These are phyloP conservation scores for Podilymbus podiceps DNA, from an alignment of 2,113 vertebrate species.

Conservation along the genomic window DNA sequence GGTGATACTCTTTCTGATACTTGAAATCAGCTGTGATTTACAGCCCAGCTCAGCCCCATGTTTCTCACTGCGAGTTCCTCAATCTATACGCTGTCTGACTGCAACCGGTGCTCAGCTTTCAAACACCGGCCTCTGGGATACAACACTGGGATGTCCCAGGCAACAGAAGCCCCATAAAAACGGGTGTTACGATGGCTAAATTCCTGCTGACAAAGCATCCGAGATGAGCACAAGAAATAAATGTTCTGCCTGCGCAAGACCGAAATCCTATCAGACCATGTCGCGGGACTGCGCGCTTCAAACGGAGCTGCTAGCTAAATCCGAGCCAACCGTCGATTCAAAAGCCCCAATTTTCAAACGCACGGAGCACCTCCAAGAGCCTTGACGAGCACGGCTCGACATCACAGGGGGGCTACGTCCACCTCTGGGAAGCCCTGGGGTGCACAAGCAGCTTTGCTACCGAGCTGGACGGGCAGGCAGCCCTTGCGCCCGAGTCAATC, in stretches of 20 bases:
- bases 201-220: not conserved
- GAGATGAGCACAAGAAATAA: not conserved
- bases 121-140: not conserved
- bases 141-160: not conserved
- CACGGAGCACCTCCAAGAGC: not conserved
- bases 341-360: not conserved
- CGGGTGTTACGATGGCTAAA: not conserved
- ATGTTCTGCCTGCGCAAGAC: not conserved
- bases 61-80: not conserved
- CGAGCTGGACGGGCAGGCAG: not conserved
- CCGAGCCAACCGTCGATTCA: fast-evolving
- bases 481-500: not conserved
- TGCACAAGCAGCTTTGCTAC: not conserved
- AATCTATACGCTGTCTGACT: not conserved
- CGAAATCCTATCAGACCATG: not conserved
- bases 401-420: not conserved
- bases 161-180: not conserved
- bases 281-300: not conserved
- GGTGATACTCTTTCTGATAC: not conserved
- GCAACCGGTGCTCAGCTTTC: not conserved
- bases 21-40: not conserved
- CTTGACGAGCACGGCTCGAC: not conserved
- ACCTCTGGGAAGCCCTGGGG: not conserved
- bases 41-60: not conserved
- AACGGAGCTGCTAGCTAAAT: not conserved